phyloP scores from a whole-genome alignment of 2,113 vertebrate genomes.

The Philantomba maxwellii region DNA sequence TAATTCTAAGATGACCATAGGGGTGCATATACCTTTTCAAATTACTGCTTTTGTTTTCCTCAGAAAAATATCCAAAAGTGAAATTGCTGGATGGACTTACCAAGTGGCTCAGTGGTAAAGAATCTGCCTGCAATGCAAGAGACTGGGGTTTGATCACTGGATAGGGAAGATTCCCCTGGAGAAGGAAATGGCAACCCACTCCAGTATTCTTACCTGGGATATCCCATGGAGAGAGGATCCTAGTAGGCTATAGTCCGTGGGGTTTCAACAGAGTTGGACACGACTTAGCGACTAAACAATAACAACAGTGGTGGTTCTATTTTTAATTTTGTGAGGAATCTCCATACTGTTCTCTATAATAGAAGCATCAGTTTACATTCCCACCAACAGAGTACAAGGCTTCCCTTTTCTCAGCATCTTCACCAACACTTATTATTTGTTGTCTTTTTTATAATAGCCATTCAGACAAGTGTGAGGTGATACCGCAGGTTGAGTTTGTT shows the following conservation, averaged over 20 bases:
- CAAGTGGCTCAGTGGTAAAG: not conserved
- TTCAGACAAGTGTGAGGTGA: not conserved
- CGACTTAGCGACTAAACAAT: accelerated
- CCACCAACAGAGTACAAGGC: not conserved
- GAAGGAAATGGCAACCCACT: not conserved
- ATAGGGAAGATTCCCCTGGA: not conserved
- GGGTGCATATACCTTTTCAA: not conserved
- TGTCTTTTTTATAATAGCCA: not conserved
- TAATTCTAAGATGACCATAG: not conserved
- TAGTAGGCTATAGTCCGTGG: not conserved
- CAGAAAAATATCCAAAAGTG: not conserved
- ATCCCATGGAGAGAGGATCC: not conserved
- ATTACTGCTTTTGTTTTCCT: not conserved
- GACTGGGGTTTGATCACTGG: not conserved
- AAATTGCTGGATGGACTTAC: not conserved
- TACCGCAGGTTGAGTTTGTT: not conserved
- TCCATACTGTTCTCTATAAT: not conserved
- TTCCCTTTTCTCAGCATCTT: not conserved
- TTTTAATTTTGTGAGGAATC: not conserved
- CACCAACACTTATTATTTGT: not conserved
- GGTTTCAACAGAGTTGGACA: not conserved
- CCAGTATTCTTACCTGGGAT: not conserved
- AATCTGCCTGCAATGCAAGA: not conserved
- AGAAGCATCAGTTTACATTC: not conserved
- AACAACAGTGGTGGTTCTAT: not conserved